These are phyloP conservation scores for Corvus hawaiiensis DNA, from an alignment of 2,113 vertebrate species.

Conservation along the genomic window DNA sequence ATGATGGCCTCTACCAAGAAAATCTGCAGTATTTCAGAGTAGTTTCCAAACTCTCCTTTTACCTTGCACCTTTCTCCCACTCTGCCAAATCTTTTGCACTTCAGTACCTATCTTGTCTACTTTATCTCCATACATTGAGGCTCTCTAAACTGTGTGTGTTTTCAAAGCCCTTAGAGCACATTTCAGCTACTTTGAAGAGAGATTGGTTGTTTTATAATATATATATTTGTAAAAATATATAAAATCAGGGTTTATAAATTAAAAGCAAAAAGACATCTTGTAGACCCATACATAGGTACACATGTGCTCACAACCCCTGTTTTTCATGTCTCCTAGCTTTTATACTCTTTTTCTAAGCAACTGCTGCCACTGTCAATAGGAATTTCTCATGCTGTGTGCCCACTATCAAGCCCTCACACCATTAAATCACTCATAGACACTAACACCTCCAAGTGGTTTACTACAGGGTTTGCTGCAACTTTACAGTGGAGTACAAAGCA, in stretches of 20 bases:
- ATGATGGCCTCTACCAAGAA: neutral
- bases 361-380: neutral
- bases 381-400: neutral
- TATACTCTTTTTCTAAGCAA: neutral
- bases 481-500: neutral
- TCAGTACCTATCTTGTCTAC: neutral
- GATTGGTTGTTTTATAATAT: accelerated
- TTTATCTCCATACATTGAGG: neutral
- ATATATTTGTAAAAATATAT: neutral
- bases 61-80: neutral
- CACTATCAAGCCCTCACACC: neutral
- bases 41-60: neutral
- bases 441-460: neutral
- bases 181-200: neutral
- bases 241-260: neutral
- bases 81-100: neutral
- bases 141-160: neutral
- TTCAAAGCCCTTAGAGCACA: neutral
- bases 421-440: neutral
- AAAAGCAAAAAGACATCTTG: neutral
- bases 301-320: accelerated
- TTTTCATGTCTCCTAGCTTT: neutral
- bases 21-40: neutral
- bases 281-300: neutral
- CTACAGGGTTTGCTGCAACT: neutral